A percentile compares a stretch with the other conserved stretches of the same genome.
Evolutionary conservation across 2,113 vertebrate genomes (phyloP).

Genomic region (Cygnus buccinator): DNA sequence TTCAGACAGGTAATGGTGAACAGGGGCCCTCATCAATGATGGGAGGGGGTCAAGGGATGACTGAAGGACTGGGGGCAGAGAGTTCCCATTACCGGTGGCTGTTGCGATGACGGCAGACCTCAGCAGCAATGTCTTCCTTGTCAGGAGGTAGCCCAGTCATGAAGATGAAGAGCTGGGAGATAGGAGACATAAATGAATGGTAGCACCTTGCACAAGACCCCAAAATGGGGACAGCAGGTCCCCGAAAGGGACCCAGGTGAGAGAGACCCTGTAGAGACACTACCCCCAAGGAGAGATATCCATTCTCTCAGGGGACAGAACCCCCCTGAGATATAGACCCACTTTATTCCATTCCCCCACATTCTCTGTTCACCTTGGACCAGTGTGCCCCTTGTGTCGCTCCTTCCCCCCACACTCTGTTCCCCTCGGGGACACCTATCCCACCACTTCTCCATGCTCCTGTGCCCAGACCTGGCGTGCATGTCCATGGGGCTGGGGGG

Average conservation of each 20-base stretch:
- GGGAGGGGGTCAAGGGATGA: background rate
- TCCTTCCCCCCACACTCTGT: background rate
- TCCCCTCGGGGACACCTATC: background rate
- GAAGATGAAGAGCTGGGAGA: constrained; percentile 22
- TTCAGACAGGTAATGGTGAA: background rate
- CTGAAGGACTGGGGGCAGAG: background rate
- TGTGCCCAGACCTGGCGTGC: background rate
- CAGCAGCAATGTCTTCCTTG: background rate
- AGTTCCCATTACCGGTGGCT: background rate
- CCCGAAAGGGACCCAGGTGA: background rate
- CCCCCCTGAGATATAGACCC: background rate
- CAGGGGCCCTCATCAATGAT: background rate
- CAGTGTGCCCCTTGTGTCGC: background rate
- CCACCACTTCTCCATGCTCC: background rate
- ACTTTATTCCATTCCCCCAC: background rate
- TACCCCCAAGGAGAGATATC: background rate
- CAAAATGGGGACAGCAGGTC: background rate
- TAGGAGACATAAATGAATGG: background rate
- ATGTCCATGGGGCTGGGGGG: fast-evolving
- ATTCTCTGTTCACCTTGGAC: background rate
- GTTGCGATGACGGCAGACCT: background rate
- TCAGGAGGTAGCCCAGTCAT: background rate
- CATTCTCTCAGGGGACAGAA: background rate
- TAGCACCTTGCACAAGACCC: background rate
- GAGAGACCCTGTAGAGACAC: background rate